phyloP scores from a whole-genome alignment of 2,888 invertebrate species.

The Agriopis marginaria region DNA sequence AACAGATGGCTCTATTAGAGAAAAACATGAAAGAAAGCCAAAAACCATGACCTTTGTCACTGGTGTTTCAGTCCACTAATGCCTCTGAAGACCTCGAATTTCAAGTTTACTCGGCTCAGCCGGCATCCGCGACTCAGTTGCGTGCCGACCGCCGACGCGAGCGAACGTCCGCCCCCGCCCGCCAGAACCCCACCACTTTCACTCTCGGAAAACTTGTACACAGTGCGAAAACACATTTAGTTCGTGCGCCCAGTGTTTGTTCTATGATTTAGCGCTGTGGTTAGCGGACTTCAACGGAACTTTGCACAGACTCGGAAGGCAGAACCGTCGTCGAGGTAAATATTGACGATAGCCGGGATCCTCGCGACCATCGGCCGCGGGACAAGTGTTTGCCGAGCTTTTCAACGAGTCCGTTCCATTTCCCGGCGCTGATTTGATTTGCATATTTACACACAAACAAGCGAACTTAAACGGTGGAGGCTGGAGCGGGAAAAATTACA shows the following conservation, averaged over 20 bases:
- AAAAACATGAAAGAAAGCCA: constrained; percentile 38
- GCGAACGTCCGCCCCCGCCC: constrained; percentile 59
- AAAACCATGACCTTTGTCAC: constrained; percentile 77
- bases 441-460: constrained; percentile 53
- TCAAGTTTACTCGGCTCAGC: constrained; percentile 62
- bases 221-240: constrained; percentile 54
- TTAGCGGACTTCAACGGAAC: constrained; percentile 53
- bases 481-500: constrained; percentile 32
- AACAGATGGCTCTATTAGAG: constrained; percentile 16
- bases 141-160: constrained; percentile 68
- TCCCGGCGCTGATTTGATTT: constrained; percentile 50
- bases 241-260: constrained; percentile 47
- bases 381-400: constrained; percentile 56
- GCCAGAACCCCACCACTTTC: constrained; percentile 47
- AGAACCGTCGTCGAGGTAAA: constrained; percentile 73
- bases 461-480: constrained; percentile 11
- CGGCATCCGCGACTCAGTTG: constrained; percentile 64
- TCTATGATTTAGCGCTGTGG: constrained; percentile 63
- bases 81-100: constrained; percentile 73
- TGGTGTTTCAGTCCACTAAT: constrained; percentile 66
- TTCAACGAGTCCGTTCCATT: constrained; percentile 50
- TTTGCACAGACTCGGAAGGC: constrained; percentile 64
- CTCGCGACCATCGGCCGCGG: constrained; percentile 51
- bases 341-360: constrained; percentile 64
- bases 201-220: constrained; percentile 60